Percentiles rank a stretch among this genome's conserved stretches.
phyloP scores from a whole-genome alignment of 64 coral and sea anemone species.

The Astreopora myriophthalma region DNA sequence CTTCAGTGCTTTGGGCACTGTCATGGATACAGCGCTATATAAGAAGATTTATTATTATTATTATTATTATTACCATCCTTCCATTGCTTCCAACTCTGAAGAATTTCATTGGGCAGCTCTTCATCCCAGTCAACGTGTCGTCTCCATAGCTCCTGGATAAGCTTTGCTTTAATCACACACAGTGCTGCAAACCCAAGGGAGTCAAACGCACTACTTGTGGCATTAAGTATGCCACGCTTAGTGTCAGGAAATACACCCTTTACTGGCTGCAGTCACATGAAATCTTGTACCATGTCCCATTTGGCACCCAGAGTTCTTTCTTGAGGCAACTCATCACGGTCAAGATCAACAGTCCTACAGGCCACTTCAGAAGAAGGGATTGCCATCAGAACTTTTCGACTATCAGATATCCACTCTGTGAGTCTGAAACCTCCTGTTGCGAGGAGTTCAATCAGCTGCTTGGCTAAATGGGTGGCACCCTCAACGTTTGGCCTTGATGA shows the following conservation, averaged over 20 bases:
- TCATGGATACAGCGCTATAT: too few species aligned
- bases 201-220: not conserved
- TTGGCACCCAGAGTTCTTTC: not conserved
- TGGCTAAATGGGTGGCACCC: not conserved
- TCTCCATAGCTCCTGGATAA: constrained; percentile 35
- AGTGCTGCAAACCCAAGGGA: not conserved
- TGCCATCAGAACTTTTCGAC: not conserved
- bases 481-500: not conserved
- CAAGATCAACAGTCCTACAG: not conserved
- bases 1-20: too few species aligned
- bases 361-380: constrained; percentile 18
- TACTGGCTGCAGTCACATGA: not conserved
- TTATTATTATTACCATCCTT: too few species aligned
- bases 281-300: not conserved
- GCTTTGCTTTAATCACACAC: constrained; percentile 1
- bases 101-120: not conserved
- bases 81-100: not conserved
- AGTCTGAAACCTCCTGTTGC: not conserved
- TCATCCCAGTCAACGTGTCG: not conserved
- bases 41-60: too few species aligned
- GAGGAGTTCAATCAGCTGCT: not conserved
- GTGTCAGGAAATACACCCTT: not conserved
- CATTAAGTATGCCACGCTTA: not conserved
- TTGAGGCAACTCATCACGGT: not conserved
- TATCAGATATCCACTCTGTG: not conserved